Conservation (phyloP, 2,113 vertebrate species). For the Sylvietta virens region DNA sequence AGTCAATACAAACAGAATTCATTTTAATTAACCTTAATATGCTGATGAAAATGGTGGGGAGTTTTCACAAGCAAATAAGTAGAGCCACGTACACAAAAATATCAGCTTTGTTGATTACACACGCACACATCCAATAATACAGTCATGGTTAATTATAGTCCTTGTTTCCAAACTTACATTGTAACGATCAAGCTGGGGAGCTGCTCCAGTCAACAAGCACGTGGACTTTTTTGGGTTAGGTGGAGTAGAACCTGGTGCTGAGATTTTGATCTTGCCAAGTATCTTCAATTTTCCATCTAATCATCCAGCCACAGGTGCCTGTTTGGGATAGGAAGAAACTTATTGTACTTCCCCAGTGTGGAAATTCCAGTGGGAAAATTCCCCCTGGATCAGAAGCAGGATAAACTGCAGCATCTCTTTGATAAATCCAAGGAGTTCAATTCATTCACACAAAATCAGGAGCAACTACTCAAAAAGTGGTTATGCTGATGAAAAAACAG, state of each 20-base stretch:
- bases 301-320: not conserved
- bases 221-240: not conserved
- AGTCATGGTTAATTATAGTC: constrained; percentile 56
- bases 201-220: not conserved
- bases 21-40: constrained; percentile 81
- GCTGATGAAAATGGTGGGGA: constrained; percentile 67
- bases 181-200: not conserved
- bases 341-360: not conserved
- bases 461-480: not conserved
- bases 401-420: not conserved
- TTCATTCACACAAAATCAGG: not conserved
- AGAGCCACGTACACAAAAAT: constrained; percentile 39
- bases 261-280: not conserved
- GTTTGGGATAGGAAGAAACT: not conserved
- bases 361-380: not conserved
- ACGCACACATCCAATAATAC: not conserved
- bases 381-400: not conserved
- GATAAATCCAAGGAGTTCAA: not conserved
- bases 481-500: not conserved
- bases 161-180: not conserved
- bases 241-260: not conserved
- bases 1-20: constrained; percentile 80
- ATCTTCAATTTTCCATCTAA: not conserved
- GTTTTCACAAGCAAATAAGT: constrained; percentile 62
- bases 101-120: constrained; percentile 61